A percentile compares a stretch with the other conserved stretches of the same genome.
Conservation (phyloP, 2,797 vertebrate species). For the Alcedo atthis region DNA sequence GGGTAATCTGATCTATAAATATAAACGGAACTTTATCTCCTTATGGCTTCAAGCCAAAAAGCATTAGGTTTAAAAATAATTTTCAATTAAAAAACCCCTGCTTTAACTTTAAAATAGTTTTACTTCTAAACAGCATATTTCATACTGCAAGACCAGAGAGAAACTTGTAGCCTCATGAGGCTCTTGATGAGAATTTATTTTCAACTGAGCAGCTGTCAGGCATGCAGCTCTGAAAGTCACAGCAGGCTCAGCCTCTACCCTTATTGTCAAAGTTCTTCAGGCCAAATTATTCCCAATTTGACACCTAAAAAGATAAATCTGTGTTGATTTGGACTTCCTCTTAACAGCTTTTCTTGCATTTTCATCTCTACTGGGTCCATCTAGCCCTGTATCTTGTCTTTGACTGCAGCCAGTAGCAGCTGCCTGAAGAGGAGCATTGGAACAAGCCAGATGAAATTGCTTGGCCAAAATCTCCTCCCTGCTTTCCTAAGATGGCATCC, state of each 20-base stretch:
- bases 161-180: not conserved
- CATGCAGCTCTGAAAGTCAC: not conserved
- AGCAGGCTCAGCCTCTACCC: not conserved
- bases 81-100: not conserved
- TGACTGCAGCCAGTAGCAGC: not conserved
- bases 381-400: not conserved
- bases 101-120: conserved; percentile 21
- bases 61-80: not conserved
- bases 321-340: not conserved
- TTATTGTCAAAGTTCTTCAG: conserved; percentile 16
- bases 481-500: not conserved
- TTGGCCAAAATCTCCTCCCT: not conserved
- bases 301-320: not conserved
- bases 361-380: not conserved
- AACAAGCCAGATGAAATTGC: not conserved
- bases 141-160: not conserved
- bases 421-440: not conserved
- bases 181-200: not conserved
- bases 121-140: not conserved
- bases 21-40: conserved; percentile 7
- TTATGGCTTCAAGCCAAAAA: not conserved
- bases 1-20: not conserved
- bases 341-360: not conserved
- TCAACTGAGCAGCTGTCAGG: not conserved
- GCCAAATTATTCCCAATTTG: not conserved